Evolutionary conservation across 2,113 vertebrate species (phyloP).

Genomic region (Coreoperca whiteheadi): DNA sequence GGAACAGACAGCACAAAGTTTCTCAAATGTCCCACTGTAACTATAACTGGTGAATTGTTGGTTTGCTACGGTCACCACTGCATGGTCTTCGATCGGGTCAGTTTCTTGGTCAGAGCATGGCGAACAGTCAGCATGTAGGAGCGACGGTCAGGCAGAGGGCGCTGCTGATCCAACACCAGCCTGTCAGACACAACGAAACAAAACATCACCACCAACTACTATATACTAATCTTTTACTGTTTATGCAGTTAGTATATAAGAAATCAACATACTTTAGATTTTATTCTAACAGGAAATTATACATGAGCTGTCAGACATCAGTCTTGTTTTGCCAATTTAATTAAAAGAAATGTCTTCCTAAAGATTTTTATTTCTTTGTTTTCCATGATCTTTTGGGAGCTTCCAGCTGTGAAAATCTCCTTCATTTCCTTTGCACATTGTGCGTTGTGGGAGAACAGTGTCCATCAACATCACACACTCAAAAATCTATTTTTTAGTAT

Average conservation of each 20-base stretch:
- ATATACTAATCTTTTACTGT: too few species aligned
- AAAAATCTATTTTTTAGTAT: not conserved
- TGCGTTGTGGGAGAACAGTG: not conserved
- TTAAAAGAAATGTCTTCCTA: too few species aligned
- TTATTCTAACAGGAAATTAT: too few species aligned
- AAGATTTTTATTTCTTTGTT: not conserved
- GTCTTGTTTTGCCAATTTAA: not conserved
- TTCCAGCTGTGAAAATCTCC: too few species aligned
- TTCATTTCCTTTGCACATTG: not conserved
- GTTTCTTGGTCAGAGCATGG: constrained; percentile 73
- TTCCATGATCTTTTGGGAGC: not conserved
- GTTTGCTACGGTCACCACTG: constrained; percentile 68
- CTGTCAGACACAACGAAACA: constrained; percentile 31
- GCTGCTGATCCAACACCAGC: constrained; percentile 75
- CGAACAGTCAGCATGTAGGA: constrained; percentile 79
- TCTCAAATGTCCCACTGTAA: not conserved
- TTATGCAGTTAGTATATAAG: too few species aligned
- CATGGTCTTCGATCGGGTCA: constrained; percentile 77
- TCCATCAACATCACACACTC: not conserved
- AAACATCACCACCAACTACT: not conserved
- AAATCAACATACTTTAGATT: too few species aligned
- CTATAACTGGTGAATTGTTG: not conserved
- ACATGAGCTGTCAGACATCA: not conserved
- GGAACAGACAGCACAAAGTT: not conserved
- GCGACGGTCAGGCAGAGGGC: constrained; percentile 71